These are phyloP conservation scores for Epistrophe grossulariae DNA, from an alignment of 2,888 invertebrate species.

Conservation along the genomic window DNA sequence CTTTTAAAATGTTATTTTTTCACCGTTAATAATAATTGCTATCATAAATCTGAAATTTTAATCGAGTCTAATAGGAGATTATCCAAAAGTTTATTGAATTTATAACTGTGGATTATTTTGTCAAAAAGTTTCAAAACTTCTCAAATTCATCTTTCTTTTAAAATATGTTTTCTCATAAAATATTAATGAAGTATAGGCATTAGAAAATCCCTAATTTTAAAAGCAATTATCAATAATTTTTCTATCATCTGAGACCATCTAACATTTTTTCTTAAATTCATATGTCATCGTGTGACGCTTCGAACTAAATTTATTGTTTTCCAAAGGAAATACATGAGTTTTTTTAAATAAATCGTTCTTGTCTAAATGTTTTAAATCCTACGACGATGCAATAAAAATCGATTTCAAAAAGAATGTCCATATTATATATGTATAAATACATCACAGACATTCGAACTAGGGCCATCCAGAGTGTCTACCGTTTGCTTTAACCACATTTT, in stretches of 20 bases:
- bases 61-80: too few relatives aligned
- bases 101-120: too few relatives aligned
- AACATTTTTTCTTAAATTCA: background rate
- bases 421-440: background rate
- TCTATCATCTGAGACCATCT: background rate
- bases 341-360: background rate
- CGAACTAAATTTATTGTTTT: background rate
- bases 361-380: background rate
- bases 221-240: background rate
- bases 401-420: conserved; percentile 28
- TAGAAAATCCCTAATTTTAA: too few relatives aligned
- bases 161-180: too few relatives aligned
- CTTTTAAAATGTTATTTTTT: too few relatives aligned
- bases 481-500: conserved; percentile 15
- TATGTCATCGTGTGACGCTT: background rate
- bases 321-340: background rate
- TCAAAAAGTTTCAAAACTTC: too few relatives aligned
- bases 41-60: too few relatives aligned
- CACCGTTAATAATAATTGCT: too few relatives aligned
- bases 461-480: background rate
- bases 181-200: too few relatives aligned
- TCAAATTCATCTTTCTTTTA: too few relatives aligned
- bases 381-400: conserved; percentile 33
- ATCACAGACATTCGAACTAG: conserved; percentile 2
- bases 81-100: too few relatives aligned